Evolutionary conservation across 2,888 invertebrate species (phyloP), one percentile per base, ranked within the genome.

Genomic region (Mantis religiosa): DNA sequence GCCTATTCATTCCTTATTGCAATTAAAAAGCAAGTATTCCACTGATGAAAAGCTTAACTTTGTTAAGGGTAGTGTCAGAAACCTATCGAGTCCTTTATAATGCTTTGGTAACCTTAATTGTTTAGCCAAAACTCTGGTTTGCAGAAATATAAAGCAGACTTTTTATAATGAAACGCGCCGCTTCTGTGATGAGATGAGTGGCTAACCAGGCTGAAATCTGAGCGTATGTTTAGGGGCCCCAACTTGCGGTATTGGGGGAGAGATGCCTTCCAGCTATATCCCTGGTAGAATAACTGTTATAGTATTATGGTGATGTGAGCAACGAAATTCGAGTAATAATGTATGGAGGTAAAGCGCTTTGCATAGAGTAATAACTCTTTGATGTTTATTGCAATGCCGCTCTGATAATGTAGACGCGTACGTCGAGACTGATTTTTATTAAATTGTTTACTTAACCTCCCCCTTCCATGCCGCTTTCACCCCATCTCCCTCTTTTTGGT

Each of bases 361-460:
- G 14, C 81, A 54, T 28, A n/a, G 30, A 87, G 54, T 47, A 85
- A 87, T 87, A 87, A 87, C 87, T 82, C 87, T 87, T 87, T 87
- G 87, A 87, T 87, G 87, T 87, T 27, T 14, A 82, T 34, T 82
- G 86, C 81, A 86, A 30, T 30, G 9, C 82, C 81, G 87, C 82
- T 25, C 30, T 87, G 82, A 87, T 87, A 87, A 71, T 87, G 41
- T 87, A 87, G 81, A 84, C 28, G 84, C 84, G 84, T 84, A 84
- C 30, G 30, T 84, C 84, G 30, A 28, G 14, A 82, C 87, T 82
- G 82, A 87, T 87, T 87, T 87, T 87, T 87, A 87, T 87, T 87
- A 87, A 87, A 87, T 87, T 87, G 87, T 87, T 87, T 87, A 87
- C 87, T 87, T 87, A 87, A 28, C 87, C 86, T 82, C 82, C 54